Conservation (phyloP, 92 coral and sea anemone species). For the Diadumene lineata region DNA sequence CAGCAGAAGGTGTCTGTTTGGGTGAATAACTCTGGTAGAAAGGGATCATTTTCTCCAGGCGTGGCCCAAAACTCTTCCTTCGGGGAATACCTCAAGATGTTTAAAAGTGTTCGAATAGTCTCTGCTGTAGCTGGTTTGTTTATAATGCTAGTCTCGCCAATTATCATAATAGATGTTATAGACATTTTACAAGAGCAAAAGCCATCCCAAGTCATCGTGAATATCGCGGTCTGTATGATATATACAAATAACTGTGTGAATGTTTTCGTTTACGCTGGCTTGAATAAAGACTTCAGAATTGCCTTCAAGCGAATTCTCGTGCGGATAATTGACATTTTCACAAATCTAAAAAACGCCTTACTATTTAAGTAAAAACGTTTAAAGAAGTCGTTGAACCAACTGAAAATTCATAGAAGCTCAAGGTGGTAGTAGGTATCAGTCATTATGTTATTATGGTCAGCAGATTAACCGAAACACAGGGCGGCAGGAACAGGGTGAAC, state of each 20-base stretch:
- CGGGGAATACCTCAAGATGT: constrained; percentile 31
- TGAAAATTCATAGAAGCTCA: no score
- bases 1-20: constrained; percentile 52
- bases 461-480: no score
- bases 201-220: constrained; percentile 45
- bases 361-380: no score
- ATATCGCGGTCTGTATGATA: constrained; percentile 65
- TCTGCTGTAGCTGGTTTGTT: constrained; percentile 69
- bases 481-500: no score
- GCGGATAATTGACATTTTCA: not conserved
- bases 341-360: not conserved
- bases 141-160: constrained; percentile 63
- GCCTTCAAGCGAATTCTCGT: constrained; percentile 61
- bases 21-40: not conserved
- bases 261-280: constrained; percentile 75
- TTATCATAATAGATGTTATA: constrained; percentile 56
- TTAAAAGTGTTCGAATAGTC: constrained; percentile 62
- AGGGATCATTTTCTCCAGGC: not conserved
- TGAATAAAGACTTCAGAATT: constrained; percentile 59
- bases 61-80: constrained; percentile 11
- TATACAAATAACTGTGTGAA: constrained; percentile 77
- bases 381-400: no score
- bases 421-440: no score
- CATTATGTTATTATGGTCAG: no score
- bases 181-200: constrained; percentile 57